A percentile compares a stretch with the other conserved stretches of the same genome.
Conservation (phyloP, 1,140 invertebrate genomes). For the Pachypsylla venusta region DNA sequence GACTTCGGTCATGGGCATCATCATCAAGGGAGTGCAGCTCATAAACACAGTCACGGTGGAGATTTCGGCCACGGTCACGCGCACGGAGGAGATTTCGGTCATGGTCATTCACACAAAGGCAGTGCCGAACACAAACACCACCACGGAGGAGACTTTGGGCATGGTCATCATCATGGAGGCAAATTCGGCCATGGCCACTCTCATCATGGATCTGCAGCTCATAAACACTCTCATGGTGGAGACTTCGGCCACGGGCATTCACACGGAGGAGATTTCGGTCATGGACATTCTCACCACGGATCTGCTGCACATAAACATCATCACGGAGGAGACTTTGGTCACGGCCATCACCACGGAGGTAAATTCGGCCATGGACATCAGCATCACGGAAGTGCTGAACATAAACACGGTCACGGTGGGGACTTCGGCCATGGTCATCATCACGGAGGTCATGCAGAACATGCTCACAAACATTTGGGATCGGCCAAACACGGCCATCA, state of each 20-base stretch:
- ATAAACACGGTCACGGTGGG: constrained; percentile 8
- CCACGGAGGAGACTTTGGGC: constrained; percentile 12
- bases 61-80: constrained; percentile 15
- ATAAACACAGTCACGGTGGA: constrained; percentile 16
- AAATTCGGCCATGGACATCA: constrained; percentile 9
- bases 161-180: constrained; percentile 11
- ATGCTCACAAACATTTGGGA: constrained; percentile 15
- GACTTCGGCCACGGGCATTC: constrained; percentile 14
- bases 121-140: constrained; percentile 9
- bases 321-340: constrained; percentile 10
- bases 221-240: constrained; percentile 18
- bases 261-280: constrained; percentile 13
- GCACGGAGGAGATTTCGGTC: constrained; percentile 13
- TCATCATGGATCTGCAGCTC: constrained; percentile 17
- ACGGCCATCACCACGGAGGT: constrained; percentile 5
- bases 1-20: constrained; percentile 17
- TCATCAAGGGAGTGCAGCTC: constrained; percentile 13
- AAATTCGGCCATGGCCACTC: constrained; percentile 11
- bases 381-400: neutral
- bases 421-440: constrained; percentile 10
- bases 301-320: neutral
- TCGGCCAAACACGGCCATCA: constrained; percentile 15
- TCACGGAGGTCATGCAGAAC: constrained; percentile 12
- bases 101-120: constrained; percentile 10
- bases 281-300: constrained; percentile 5